Evolutionary conservation across 2,888 invertebrate genomes (phyloP).

Genomic region (Laothoe populi): DNA sequence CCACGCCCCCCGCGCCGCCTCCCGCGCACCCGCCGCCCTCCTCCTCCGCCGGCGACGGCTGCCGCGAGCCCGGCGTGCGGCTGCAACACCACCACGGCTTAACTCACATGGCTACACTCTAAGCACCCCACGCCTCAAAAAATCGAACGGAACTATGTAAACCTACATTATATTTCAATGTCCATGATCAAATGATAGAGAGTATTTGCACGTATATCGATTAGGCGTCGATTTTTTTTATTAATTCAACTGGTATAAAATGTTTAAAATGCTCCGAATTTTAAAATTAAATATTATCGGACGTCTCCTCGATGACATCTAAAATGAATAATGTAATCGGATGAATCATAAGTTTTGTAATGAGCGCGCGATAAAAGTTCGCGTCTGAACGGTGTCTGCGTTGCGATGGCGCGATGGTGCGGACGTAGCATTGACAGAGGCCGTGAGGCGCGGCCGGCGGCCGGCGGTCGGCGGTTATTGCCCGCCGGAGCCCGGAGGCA

Average conservation of each 20-base stretch:
- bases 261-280: not conserved
- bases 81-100: constrained; percentile 74
- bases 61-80: constrained; percentile 95
- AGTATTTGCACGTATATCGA: no score
- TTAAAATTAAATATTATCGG: not conserved
- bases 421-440: constrained; percentile 75
- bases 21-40: constrained; percentile 86
- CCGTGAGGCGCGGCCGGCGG: constrained; percentile 76
- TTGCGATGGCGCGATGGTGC: not conserved
- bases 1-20: constrained; percentile 77
- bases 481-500: constrained; percentile 63
- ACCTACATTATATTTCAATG: no score
- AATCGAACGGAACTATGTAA: no score
- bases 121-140: not conserved
- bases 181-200: no score
- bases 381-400: constrained; percentile 42
- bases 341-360: constrained; percentile 53
- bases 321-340: constrained; percentile 18
- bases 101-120: not conserved
- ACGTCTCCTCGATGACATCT: not conserved
- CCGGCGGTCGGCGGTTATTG: no score
- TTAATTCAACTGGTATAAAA: not conserved
- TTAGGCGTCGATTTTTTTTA: not conserved
- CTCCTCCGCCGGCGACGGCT: constrained; percentile 96
- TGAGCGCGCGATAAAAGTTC: constrained; percentile 54